phyloP scores from a whole-genome alignment of 2,113 vertebrate species.

The Polypterus senegalus region DNA sequence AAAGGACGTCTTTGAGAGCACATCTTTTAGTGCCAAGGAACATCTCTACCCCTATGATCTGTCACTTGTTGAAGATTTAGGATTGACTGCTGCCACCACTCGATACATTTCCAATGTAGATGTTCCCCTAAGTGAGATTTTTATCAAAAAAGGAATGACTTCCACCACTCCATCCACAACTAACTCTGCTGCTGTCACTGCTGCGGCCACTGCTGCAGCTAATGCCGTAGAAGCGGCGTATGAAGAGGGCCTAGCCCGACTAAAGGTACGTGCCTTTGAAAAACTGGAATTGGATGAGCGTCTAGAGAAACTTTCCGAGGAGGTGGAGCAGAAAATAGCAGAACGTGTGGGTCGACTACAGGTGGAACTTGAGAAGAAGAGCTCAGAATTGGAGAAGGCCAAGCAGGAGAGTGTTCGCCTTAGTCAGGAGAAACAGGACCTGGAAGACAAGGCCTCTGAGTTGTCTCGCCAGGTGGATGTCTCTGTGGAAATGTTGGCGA shows the following conservation, averaged over 20 bases:
- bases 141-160: conserved; percentile 71
- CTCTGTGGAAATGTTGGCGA: conserved; percentile 93
- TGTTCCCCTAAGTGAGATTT: conserved; percentile 83
- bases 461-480: conserved; percentile 93
- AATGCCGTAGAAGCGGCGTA: conserved; percentile 78
- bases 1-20: conserved; percentile 75
- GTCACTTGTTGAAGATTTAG: conserved; percentile 54
- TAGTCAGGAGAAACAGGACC: conserved; percentile 85
- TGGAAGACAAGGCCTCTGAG: conserved; percentile 84
- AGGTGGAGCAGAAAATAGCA: conserved; percentile 95
- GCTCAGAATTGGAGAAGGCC: conserved; percentile 84
- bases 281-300: conserved; percentile 86
- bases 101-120: conserved; percentile 88
- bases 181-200: conserved; percentile 53
- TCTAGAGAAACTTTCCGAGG: conserved; percentile 87
- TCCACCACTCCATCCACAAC: conserved; percentile 53
- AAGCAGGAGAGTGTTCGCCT: conserved; percentile 79
- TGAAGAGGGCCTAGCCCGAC: conserved; percentile 83
- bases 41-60: conserved; percentile 56
- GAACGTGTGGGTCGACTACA: conserved; percentile 86
- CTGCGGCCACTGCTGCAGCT: conserved; percentile 62
- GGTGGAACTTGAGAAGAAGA: conserved; percentile 87
- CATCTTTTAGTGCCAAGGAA: conserved; percentile 78
- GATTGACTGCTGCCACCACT: conserved; percentile 51
- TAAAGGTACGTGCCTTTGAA: conserved; percentile 87